Base-by-base conservation (phyloP, 2,888 invertebrate species). In the Melanchra persicariae region DNA sequence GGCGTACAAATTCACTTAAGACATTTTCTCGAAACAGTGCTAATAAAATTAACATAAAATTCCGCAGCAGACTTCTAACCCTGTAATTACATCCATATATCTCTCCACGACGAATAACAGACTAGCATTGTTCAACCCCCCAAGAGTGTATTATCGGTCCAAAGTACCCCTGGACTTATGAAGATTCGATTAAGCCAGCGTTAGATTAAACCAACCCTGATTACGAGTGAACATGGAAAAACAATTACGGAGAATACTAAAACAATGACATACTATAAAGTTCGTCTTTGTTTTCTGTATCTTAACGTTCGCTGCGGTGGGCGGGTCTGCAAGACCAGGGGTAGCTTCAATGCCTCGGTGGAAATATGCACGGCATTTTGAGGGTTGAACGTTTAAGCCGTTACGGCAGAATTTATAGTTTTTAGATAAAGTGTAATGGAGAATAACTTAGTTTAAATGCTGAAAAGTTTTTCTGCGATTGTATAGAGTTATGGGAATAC, bases 191-290 rank as follows among this genome's bases (percentile, higher is more conserved):
- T 94, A 93, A 92, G 88, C 87, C 85, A 85, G 87, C 85, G 86
- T 83, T 89, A 93, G 94, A 93, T 94, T 92, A 93, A 85, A 88
- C 81, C 85, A 87, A 89, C 91, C 92, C 93, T 87, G 93, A 92
- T 93, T 91, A 92, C 88, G 90, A 90, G 85, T 88, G 89, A 91
- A 95, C 95, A 95, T 91, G 94, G 95, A 95, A 95, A 95, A 95
- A 95, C 95, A 95, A 95, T 95, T 95, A 95, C 91, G 90, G 92
- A 91, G 93, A 92, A 93, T 92, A 90, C 91, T 92, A 88, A 91
- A 92, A 94, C 94, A 94, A 95, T 94, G 94, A 93, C 90, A 88
- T 88, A 91, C 89, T 92, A 90, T 93, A 93, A 93, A 94, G 92
- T 94, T 93, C 73, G 91, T 89, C 92, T 93, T 94, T 94, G 94